Evolutionary conservation across 2,888 invertebrate genomes (phyloP), one percentile per base, ranked within the genome.

Genomic region (Pardosa pseudoannulata): DNA sequence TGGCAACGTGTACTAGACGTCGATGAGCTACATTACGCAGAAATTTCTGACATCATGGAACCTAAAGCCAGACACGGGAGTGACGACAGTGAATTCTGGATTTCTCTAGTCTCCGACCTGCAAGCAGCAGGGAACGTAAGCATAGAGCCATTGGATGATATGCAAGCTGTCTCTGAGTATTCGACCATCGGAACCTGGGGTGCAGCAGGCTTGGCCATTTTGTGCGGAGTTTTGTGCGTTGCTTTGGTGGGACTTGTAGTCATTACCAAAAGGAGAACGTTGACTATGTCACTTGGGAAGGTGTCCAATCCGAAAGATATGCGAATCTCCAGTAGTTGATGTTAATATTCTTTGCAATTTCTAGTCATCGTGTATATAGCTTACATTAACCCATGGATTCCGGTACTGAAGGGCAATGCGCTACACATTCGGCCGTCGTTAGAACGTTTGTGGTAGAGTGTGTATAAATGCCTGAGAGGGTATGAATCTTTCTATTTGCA

Each of bases 1-100:
- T 85, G 83, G 83, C 72, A 73, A 62, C 39, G n/a, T 13, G 73
- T 73, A n/a, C 29, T 13, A 1, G 29, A 56, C 9, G 36, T 39
- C 0, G 23, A 64, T 31, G 27, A 78, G n/a, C 46, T 39, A 39
- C 39, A 85, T 31, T 78, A 78, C 31, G 73, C 36, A 5, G 83
- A 85, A 67, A 67, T 85, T 31, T 68, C 67, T 13, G 56, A 78
- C 39, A 78, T 56, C 6, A 19, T 78, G 28, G 9, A 6, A 9
- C 28, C 39, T 39, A 78, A 73, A 78, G 19, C 32, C 9, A 19
- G 62, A 16, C 72, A 79, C 62, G 64, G 62, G 29, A 56, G 39
- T 13, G 65, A 78, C 28, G 78, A 72, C 32, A 85, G 67, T 9
- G 83, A 85, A 41, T 71, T 85, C 67, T 85, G 83, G 83, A 85